phyloP scores from a whole-genome alignment of 2,113 vertebrate species.

The Chauna torquata region DNA sequence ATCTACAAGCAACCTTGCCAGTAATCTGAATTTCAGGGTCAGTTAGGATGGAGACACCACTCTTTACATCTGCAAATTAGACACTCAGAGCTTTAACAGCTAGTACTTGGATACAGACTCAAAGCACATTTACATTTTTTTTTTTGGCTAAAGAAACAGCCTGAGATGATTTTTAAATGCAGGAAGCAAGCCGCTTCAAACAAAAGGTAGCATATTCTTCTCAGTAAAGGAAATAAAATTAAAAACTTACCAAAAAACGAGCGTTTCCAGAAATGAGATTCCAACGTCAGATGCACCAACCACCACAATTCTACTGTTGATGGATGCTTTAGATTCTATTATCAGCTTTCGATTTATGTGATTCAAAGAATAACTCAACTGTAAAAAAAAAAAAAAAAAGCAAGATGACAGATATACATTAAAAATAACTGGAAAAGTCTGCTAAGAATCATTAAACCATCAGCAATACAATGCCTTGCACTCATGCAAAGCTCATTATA shows the following conservation, averaged over 20 bases:
- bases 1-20: rapidly evolving
- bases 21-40: not conserved
- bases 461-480: not conserved
- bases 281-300: conserved; percentile 91
- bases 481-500: not conserved
- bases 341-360: conserved; percentile 90
- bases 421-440: not conserved
- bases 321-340: conserved; percentile 83
- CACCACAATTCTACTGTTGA: conserved; percentile 90
- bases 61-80: rapidly evolving
- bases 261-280: conserved; percentile 87
- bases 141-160: too few relatives aligned
- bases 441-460: not conserved
- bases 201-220: not conserved
- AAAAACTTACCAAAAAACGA: conserved; percentile 87
- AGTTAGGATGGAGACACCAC: not conserved
- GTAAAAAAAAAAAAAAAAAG: not conserved
- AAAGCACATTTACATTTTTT: not conserved
- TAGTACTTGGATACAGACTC: not conserved
- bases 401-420: not conserved
- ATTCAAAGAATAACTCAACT: conserved; percentile 85
- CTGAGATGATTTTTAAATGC: not conserved
- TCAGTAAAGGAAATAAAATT: not conserved
- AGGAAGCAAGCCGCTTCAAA: not conserved
- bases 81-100: not conserved